These are phyloP conservation scores for Strix aluco DNA, from an alignment of 2,113 vertebrate genomes.

Conservation along the genomic window DNA sequence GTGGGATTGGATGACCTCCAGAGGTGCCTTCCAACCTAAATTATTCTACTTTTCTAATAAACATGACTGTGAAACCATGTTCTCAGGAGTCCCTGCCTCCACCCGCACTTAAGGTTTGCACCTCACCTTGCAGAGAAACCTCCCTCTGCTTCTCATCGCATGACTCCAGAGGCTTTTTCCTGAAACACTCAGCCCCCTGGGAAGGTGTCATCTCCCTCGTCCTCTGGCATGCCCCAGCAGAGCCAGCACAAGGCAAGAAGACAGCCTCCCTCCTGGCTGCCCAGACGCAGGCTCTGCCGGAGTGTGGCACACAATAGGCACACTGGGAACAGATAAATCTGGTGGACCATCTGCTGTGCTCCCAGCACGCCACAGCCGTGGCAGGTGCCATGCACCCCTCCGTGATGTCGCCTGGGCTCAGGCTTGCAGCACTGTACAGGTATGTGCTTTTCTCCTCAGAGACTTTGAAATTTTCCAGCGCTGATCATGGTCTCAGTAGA, in stretches of 20 bases:
- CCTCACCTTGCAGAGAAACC: neutral
- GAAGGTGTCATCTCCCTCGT: neutral
- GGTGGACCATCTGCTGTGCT: neutral
- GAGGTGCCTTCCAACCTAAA: neutral
- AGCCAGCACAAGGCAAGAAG: neutral
- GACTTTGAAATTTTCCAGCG: neutral
- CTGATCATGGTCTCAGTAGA: neutral
- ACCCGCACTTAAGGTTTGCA: neutral
- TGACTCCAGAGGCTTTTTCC: neutral
- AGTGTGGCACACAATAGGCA: neutral
- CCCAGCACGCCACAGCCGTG: accelerated
- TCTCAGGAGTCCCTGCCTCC: neutral
- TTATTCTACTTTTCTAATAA: neutral
- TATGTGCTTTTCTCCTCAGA: neutral
- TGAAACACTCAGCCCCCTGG: neutral
- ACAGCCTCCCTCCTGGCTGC: neutral
- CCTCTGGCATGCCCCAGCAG: neutral
- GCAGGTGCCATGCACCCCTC: neutral
- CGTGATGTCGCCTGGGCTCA: neutral
- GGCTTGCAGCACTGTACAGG: neutral
- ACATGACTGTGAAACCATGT: neutral
- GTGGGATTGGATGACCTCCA: conserved; percentile 24
- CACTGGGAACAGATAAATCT: conserved; percentile 1
- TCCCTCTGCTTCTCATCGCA: neutral
- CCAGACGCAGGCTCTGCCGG: neutral